These are phyloP conservation scores for Neelides sp. DNA, from an alignment of 1,140 invertebrate species.

Conservation along the genomic window DNA sequence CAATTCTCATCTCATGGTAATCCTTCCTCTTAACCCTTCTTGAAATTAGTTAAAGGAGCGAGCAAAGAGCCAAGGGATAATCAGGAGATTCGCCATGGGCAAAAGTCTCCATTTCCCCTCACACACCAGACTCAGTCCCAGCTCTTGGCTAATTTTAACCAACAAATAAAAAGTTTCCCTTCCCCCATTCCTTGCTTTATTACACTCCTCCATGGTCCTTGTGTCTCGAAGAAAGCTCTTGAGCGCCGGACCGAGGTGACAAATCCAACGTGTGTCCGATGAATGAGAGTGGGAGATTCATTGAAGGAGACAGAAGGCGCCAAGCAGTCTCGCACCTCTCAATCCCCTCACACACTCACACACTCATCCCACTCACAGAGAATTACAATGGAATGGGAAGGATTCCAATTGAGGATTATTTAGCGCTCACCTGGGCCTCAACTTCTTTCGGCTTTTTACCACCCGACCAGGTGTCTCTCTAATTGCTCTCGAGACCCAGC, in stretches of 20 bases:
- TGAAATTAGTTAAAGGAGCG: slow-evolving; percentile 1
- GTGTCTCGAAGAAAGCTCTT: neutral
- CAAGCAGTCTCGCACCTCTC: slow-evolving; percentile 7
- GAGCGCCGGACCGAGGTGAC: neutral
- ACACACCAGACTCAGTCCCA: too few relatives aligned
- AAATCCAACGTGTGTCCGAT: neutral
- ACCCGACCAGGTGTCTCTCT: slow-evolving; percentile 1
- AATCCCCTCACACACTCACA: too few relatives aligned
- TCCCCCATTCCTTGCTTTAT: too few relatives aligned
- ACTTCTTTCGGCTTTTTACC: neutral
- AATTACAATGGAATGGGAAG: too few relatives aligned
- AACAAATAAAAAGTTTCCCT: too few relatives aligned
- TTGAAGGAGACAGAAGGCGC: neutral
- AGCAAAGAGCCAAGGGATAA: neutral
- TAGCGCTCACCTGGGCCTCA: slow-evolving; percentile 1
- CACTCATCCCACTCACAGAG: too few relatives aligned
- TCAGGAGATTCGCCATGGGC: too few relatives aligned
- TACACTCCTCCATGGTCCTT: too few relatives aligned
- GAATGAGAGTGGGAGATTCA: neutral
- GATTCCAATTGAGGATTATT: neutral
- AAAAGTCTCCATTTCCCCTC: too few relatives aligned
- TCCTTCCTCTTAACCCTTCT: neutral
- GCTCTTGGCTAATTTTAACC: too few relatives aligned
- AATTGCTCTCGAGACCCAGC: neutral
- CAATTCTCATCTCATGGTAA: neutral